These are phyloP conservation scores for Diadegma fenestrale DNA, from an alignment of 2,888 invertebrate species.

Conservation along the genomic window DNA sequence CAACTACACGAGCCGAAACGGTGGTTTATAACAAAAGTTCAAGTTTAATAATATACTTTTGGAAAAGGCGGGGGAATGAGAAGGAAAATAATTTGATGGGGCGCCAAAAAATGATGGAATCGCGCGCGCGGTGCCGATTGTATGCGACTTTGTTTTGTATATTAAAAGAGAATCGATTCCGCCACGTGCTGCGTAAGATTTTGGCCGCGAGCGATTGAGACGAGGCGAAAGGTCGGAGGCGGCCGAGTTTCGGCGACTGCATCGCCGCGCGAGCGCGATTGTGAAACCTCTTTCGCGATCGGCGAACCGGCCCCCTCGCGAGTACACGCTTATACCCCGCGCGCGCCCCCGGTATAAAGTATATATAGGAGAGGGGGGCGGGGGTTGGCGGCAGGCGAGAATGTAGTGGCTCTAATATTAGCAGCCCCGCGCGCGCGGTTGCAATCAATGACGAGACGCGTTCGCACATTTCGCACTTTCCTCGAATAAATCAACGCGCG, in stretches of 20 bases:
- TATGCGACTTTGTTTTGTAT: too few relatives aligned
- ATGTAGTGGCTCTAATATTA: conserved; percentile 74
- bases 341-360: too few relatives aligned
- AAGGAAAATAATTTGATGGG: background rate
- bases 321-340: background rate
- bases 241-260: conserved; percentile 55
- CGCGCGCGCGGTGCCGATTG: conserved; percentile 22
- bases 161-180: too few relatives aligned
- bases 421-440: conserved; percentile 67
- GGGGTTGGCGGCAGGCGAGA: conserved; percentile 1
- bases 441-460: conserved; percentile 73
- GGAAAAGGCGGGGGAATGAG: background rate
- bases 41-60: conserved; percentile 8
- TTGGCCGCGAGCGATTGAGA: background rate
- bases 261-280: conserved; percentile 38
- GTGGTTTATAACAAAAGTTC: background rate
- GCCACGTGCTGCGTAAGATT: background rate
- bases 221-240: background rate
- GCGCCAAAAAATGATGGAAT: conserved; percentile 11
- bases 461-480: conserved; percentile 21
- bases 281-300: conserved; percentile 60
- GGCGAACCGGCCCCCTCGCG: conserved; percentile 54
- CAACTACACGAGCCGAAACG: too few relatives aligned
- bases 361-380: conserved; percentile 36
- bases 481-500: too few relatives aligned